These are phyloP conservation scores for Heliocidaris tuberculata DNA, from an alignment of 35 echinoderm and acorn worm species.

Conservation along the genomic window DNA sequence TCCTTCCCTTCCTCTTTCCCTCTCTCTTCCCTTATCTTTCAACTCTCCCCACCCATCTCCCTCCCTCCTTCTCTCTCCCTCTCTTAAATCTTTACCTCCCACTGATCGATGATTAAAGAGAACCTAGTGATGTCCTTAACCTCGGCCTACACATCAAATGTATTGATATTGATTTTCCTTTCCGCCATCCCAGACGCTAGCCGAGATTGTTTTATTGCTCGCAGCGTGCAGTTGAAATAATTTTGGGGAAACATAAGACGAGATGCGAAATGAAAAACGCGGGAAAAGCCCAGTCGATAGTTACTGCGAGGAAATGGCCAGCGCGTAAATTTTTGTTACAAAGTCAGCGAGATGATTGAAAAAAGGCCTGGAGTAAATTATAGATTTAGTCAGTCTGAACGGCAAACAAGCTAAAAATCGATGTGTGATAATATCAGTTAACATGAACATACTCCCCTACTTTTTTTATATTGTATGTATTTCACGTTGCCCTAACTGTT, in stretches of 20 bases:
- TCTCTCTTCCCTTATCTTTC: neutral
- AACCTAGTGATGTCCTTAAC: constrained; percentile 1
- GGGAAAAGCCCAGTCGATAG: neutral
- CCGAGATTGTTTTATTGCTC: neutral
- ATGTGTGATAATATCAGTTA: neutral
- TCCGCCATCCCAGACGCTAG: neutral
- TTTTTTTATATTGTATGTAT: no score
- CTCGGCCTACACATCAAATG: neutral
- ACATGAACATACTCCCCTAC: neutral
- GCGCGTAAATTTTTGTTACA: constrained; percentile 13
- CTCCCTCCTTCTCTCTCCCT: neutral
- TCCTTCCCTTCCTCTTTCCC: neutral
- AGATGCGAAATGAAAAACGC: neutral
- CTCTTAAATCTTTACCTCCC: neutral
- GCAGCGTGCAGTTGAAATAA: constrained; percentile 9
- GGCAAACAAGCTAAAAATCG: neutral
- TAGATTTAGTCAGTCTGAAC: neutral
- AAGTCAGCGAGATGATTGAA: neutral
- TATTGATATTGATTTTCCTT: neutral
- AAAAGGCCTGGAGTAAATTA: neutral
- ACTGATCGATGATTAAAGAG: constrained; percentile 10
- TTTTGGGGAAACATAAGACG: neutral
- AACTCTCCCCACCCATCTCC: neutral
- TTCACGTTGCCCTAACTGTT: no score
- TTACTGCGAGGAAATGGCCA: neutral